A percentile compares a stretch with the other conserved stretches of the same genome.
These are phyloP conservation scores for Athene cunicularia DNA, from an alignment of 2,113 vertebrate species.

Conservation along the genomic window DNA sequence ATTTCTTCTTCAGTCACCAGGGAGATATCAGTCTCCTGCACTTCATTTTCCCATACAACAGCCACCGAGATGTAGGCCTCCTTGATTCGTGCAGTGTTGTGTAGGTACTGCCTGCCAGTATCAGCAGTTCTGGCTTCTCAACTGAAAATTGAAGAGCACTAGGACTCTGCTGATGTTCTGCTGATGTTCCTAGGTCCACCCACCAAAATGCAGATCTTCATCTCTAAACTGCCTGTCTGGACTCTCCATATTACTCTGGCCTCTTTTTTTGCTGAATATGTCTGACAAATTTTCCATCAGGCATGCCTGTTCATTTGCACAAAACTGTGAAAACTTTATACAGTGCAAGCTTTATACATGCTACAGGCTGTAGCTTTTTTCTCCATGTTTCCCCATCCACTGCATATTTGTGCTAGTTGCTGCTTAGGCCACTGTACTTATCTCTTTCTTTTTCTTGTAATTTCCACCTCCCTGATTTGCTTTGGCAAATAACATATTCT, in stretches of 20 bases:
- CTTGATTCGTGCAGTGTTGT: rapidly evolving
- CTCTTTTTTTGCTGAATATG: neutral
- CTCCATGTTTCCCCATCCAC: neutral
- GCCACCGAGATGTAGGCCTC: neutral
- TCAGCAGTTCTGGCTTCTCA: neutral
- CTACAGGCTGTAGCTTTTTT: neutral
- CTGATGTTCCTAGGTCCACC: neutral
- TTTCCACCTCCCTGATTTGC: neutral
- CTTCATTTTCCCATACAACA: neutral
- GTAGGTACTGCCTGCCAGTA: neutral
- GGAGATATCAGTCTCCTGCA: too few species aligned
- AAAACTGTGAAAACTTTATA: neutral
- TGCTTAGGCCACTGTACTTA: neutral
- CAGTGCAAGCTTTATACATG: neutral
- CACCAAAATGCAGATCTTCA: neutral
- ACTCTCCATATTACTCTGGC: neutral
- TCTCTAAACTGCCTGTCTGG: neutral
- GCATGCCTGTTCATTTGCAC: neutral
- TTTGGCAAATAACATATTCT: neutral
- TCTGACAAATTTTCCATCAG: neutral
- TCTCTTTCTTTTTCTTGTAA: neutral
- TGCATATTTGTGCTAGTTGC: neutral
- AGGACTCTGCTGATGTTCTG: neutral
- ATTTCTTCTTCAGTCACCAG: neutral
- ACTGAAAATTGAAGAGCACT: neutral